Evolutionary conservation across 2,888 invertebrate genomes (phyloP).

Genomic region (Brachynemurus nebulosus): DNA sequence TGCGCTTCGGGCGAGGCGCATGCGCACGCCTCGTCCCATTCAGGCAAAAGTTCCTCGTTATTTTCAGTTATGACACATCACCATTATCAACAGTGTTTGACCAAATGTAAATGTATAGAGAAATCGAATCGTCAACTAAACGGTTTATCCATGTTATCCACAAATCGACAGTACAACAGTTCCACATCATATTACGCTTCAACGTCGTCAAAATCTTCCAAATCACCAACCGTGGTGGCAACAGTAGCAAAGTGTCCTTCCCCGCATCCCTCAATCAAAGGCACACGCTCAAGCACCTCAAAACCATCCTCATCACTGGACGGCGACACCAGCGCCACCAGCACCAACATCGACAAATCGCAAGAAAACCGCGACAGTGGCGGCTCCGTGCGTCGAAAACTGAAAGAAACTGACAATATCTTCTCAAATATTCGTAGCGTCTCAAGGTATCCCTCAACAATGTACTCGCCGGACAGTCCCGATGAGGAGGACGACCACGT

Average conservation of each 20-base stretch:
- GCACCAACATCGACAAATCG: neutral
- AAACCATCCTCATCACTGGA: neutral
- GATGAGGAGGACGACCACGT: neutral
- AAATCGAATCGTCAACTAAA: constrained; percentile 2
- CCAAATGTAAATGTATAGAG: constrained; percentile 23
- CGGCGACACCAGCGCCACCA: neutral
- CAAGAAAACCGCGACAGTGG: neutral
- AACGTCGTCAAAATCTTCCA: constrained; percentile 16
- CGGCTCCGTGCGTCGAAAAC: neutral
- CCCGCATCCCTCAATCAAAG: constrained; percentile 9
- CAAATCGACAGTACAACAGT: constrained; percentile 21
- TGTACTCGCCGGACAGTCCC: constrained; percentile 2
- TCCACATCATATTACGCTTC: too few relatives aligned
- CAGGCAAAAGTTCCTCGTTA: constrained; percentile 7
- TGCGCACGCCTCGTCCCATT: constrained; percentile 27
- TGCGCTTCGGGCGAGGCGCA: constrained; percentile 45
- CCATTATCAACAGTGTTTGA: constrained; percentile 21
- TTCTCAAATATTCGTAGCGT: too few relatives aligned
- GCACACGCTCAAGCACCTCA: neutral
- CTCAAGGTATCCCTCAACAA: neutral
- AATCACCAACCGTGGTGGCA: constrained; percentile 20
- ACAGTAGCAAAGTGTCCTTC: constrained; percentile 9
- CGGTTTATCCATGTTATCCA: neutral
- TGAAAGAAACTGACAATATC: neutral
- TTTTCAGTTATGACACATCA: constrained; percentile 12